Base-by-base conservation (phyloP, 2,113 vertebrate genomes). In the Leptobrachium ailaonicum region DNA sequence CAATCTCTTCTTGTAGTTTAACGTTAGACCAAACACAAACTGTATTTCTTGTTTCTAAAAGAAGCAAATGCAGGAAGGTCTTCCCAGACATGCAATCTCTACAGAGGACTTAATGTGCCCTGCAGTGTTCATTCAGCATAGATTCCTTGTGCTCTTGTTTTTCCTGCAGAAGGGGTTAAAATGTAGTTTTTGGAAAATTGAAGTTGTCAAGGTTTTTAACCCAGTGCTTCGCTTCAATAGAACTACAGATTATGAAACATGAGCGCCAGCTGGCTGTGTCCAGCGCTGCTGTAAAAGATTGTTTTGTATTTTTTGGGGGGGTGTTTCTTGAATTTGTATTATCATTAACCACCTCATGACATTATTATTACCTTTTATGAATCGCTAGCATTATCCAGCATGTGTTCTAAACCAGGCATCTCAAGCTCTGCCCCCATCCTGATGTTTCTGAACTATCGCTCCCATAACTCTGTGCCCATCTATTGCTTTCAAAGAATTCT, bases 181-280 rank as follows among this genome's bases (percentile, higher is more conserved):
- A 43, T 8, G 41, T 10, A 42, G 53, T n/a, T 53, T 47, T 62
- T 11, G 58, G 53, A 71, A 47, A 78, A 8, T 32, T 13, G 42
- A 45, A 12, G 12, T 45, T 70, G 20, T 77, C 41, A 47, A 44
- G 20, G 43, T 11, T 60, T 71, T 20, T 67, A 67, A 64, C 63
- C 14, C 41, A 44, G 54, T 62, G n/a, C 53, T 71, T 70, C 53
- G 67, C 68, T 60, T 45, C 5, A 4, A 78, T 32, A 78, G 76
- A 70, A 62, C 71, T 66, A 66, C 76, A 71, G 67, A 43, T 78
- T 71, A 66, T 77, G 76, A 71, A 70, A 70, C 62, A 40, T 78
- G 11, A 60, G 69, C 53, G 54, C 76, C 76, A 78, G 76, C 76
- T 78, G 67, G 76, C 76, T 45, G 54, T 53, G 54, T 44, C 56